phyloP scores from a whole-genome alignment of 2,888 invertebrate species.

The Morpho helenor region DNA sequence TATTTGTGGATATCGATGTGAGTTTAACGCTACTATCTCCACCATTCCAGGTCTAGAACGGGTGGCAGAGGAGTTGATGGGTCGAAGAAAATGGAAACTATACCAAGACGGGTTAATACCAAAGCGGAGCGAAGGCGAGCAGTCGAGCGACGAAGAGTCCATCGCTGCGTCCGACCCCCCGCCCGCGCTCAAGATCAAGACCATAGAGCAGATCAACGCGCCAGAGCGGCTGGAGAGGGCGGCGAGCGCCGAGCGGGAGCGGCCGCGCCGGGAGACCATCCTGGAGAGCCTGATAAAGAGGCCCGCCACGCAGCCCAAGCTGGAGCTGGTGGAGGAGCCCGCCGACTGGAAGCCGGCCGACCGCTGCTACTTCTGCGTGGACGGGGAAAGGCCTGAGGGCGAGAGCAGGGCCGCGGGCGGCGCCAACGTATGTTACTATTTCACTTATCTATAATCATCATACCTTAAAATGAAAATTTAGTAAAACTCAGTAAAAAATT shows the following conservation, averaged over 20 bases:
- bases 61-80: conserved; percentile 98
- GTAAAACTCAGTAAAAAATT: no score
- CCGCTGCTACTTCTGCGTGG: conserved; percentile 90
- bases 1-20: no score
- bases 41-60: conserved; percentile 91
- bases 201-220: conserved; percentile 75
- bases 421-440: conserved; percentile 40
- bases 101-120: conserved; percentile 87
- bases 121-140: conserved; percentile 62
- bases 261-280: conserved; percentile 68
- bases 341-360: conserved; percentile 90
- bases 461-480: no score
- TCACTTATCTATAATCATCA: no score
- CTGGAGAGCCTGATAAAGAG: conserved; percentile 74
- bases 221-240: conserved; percentile 49
- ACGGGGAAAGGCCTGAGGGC: conserved; percentile 52
- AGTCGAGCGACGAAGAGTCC: conserved; percentile 68
- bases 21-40: background rate
- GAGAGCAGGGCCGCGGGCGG: conserved; percentile 39
- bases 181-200: conserved; percentile 73
- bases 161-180: conserved; percentile 70
- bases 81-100: conserved; percentile 97
- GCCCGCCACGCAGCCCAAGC: conserved; percentile 67
- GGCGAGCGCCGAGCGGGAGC: conserved; percentile 38
- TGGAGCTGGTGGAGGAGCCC: conserved; percentile 67